phyloP scores from a whole-genome alignment of 2,113 vertebrate species.

The Neopipo cinnamomea region DNA sequence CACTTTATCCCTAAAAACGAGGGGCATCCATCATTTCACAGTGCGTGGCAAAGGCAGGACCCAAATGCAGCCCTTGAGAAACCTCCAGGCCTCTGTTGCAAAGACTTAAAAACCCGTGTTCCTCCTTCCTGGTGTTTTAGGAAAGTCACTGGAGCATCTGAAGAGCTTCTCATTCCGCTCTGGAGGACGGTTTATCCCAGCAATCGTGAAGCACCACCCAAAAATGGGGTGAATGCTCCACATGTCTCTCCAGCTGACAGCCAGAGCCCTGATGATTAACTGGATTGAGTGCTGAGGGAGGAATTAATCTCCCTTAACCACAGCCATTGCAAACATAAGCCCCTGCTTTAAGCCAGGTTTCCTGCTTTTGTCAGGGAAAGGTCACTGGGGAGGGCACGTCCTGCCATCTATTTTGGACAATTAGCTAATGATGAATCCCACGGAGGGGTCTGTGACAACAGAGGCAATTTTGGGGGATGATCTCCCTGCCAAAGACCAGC shows the following conservation, averaged over 20 bases:
- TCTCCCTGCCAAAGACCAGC: neutral
- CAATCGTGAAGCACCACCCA: neutral
- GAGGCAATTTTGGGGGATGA: neutral
- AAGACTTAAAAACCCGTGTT: neutral
- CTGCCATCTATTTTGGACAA: neutral
- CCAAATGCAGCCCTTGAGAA: neutral
- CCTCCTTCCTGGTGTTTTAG: neutral
- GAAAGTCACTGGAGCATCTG: neutral
- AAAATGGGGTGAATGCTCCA: neutral
- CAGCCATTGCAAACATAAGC: neutral
- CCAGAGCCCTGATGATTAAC: slow-evolving; percentile 11
- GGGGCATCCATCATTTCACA: no score
- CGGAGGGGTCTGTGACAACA: neutral
- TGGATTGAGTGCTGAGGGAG: neutral
- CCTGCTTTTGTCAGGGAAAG: slow-evolving; percentile 27
- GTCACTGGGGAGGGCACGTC: neutral
- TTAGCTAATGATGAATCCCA: slow-evolving; percentile 5
- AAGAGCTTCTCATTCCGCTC: neutral
- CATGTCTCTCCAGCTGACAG: neutral
- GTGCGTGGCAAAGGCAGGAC: neutral
- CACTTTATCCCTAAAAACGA: fast-evolving
- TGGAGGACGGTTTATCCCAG: neutral
- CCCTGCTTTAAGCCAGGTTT: slow-evolving; percentile 17
- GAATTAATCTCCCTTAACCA: slow-evolving; percentile 10
- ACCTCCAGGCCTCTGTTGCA: neutral